Base-by-base conservation (phyloP, 1,140 invertebrate genomes). In the Pseudomyrmex cubaensis region DNA sequence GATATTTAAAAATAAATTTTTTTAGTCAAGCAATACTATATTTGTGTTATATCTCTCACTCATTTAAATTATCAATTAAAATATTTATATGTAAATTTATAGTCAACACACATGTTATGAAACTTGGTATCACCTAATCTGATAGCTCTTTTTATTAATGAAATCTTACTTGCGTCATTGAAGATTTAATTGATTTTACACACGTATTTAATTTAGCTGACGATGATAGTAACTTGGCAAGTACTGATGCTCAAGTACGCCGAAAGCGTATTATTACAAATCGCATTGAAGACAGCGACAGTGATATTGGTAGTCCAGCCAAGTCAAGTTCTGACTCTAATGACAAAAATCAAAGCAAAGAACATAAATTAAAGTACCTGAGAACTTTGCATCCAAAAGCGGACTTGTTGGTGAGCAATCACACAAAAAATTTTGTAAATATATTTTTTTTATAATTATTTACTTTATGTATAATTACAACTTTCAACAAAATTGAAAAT, bases 231-330 rank as follows among this genome's bases (percentile, higher is more conserved):
- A 93, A 93, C 76, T 66, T 91, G 46, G 84, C 82, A 63, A 80
- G 67, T 77, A 83, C 92, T 15, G 92, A 94, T 10, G 74, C 89
- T 35, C 91, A 88, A 35, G 76, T 89, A 5, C 83, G 92, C 15
- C 90, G 93, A 4, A 94, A 92, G 72, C 0, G 80, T 25, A 87
- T 93, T 35, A 35, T 4, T 5, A 7, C 35, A 7, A 93, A 94
- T 82, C 88, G 93, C 4, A 94, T 94, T 63, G 93, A 91, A 78
- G 93, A 94, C 35, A 94, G 92, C 61, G 94, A 94, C 17, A 93
- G 93, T 59, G 93, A 94, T 80, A 85, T 78, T 52, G 89, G 89
- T n/a, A 89, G 82, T 85, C 72, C 90, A 22, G 54, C 66, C 25
- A 93, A 92, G 72, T 75, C 83, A 17, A 82, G 50, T 63, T 89